phyloP scores from a whole-genome alignment of 2,797 vertebrate genomes.

The Pseudopleuronectes americanus region DNA sequence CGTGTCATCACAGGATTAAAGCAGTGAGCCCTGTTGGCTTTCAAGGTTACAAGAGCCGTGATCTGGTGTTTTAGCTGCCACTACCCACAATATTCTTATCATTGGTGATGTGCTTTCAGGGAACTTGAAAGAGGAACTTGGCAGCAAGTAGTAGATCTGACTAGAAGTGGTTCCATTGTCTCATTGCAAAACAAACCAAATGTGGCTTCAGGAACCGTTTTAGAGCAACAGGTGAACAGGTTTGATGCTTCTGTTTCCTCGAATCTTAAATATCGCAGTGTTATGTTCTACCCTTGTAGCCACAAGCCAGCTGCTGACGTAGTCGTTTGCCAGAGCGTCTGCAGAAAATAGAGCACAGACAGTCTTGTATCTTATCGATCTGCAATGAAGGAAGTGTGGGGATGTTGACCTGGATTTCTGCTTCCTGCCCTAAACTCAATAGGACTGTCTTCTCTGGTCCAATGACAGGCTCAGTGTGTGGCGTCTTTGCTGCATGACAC shows the following conservation, averaged over 20 bases:
- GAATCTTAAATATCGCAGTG: conserved; percentile 21
- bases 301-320: conserved; percentile 23
- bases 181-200: conserved; percentile 34
- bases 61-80: conserved; percentile 36
- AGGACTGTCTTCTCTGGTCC: conserved; percentile 56
- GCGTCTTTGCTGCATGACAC: conserved; percentile 70
- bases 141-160: conserved; percentile 36
- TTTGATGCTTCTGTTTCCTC: conserved; percentile 18
- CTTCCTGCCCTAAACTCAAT: conserved; percentile 64
- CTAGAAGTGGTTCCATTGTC: conserved; percentile 37
- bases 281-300: conserved; percentile 23
- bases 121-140: conserved; percentile 75
- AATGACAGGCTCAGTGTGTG: conserved; percentile 61
- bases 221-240: conserved; percentile 39
- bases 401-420: conserved; percentile 64
- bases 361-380: conserved; percentile 55
- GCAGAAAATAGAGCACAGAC: conserved; percentile 50
- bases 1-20: conserved; percentile 47
- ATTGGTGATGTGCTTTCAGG: conserved; percentile 60
- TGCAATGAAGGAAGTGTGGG: conserved; percentile 63
- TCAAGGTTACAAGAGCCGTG: conserved; percentile 41
- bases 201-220: conserved; percentile 24
- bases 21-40: conserved; percentile 14
- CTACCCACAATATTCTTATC: conserved; percentile 51
- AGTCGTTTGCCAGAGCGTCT: conserved; percentile 22